Evolutionary conservation across 1,140 invertebrate species (phyloP).

Genomic region (Aphelenchoides avenae): DNA sequence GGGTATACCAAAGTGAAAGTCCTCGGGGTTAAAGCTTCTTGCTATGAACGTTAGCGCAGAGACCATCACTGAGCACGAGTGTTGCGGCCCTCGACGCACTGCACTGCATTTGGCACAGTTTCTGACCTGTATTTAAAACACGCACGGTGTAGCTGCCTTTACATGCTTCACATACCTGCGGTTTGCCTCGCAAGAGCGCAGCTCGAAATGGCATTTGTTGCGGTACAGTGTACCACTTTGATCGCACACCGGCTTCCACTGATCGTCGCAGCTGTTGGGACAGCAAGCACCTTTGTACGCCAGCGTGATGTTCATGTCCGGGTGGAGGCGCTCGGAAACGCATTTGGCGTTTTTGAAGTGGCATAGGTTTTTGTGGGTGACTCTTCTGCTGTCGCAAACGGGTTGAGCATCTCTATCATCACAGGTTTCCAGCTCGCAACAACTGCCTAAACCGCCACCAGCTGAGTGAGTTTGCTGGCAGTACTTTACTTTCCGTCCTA

Average conservation of each 20-base stretch:
- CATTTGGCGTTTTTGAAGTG: conserved; percentile 4
- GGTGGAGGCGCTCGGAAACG: background rate
- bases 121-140: too few species aligned
- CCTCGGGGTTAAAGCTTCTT: background rate
- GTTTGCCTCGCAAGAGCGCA: background rate
- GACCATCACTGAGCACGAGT: too few species aligned
- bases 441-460: background rate
- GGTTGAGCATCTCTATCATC: background rate
- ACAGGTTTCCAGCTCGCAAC: background rate
- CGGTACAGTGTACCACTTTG: background rate
- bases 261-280: background rate
- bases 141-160: too few species aligned
- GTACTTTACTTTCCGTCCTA: too few species aligned
- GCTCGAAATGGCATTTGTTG: background rate
- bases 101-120: too few species aligned
- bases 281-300: background rate
- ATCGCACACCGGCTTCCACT: background rate
- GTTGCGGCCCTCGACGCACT: too few species aligned
- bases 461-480: background rate
- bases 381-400: conserved; percentile 1
- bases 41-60: too few species aligned
- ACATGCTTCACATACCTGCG: background rate
- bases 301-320: too few species aligned
- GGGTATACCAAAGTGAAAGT: background rate
- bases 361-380: conserved; percentile 1